Percentiles rank a stretch among this genome's conserved stretches.
Evolutionary conservation across 2,888 invertebrate species (phyloP).

Genomic region (Gortyna flavago): DNA sequence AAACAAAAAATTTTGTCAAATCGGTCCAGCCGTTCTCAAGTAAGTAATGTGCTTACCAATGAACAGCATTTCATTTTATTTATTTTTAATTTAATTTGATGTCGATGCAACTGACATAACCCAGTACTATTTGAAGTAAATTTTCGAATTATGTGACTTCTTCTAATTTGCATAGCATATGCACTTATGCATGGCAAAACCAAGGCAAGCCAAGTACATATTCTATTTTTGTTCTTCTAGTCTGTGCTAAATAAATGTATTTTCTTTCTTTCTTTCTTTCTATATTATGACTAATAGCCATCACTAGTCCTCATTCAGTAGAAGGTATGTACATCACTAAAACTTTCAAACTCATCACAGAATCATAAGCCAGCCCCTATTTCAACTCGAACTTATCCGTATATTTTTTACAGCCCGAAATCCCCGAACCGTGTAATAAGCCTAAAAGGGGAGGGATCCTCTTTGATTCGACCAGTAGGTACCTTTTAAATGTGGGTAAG

Average conservation of each 20-base stretch:
- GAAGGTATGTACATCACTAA: background rate
- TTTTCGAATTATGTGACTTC: background rate
- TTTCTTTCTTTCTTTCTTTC: too few species aligned
- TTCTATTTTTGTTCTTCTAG: too few species aligned
- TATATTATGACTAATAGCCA: too few species aligned
- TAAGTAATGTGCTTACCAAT: background rate
- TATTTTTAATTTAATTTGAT: background rate
- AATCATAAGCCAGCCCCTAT: conserved; percentile 27
- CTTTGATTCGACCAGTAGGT: conserved; percentile 80
- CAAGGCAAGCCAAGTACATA: background rate
- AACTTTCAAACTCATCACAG: conserved; percentile 6
- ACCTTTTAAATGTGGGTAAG: conserved; percentile 81
- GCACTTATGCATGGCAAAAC: too few species aligned
- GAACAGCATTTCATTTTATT: background rate
- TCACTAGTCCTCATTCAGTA: background rate
- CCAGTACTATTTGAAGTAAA: background rate
- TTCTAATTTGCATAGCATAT: background rate
- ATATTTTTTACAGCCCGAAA: conserved; percentile 72
- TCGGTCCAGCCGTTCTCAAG: background rate
- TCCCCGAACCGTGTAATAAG: conserved; percentile 83
- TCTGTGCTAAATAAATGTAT: too few species aligned
- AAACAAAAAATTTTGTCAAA: background rate
- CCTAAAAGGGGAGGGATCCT: conserved; percentile 80
- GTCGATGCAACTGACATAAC: too few species aligned
- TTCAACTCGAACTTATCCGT: conserved; percentile 54